Conservation (phyloP, 1,140 invertebrate genomes). For the Bombus confusus region DNA sequence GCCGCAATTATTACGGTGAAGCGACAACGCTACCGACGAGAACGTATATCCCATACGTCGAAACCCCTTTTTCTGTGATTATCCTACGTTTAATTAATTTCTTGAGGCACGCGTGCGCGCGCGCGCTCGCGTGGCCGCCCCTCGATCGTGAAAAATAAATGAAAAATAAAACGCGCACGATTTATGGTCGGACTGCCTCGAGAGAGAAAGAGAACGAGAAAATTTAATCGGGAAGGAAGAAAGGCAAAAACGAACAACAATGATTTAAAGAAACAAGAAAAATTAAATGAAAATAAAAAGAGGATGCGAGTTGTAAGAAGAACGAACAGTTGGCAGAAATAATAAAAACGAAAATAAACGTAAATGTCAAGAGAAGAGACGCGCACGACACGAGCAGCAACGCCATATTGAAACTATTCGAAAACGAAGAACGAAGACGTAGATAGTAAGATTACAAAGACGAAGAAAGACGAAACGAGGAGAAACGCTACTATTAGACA, state of each 20-base stretch:
- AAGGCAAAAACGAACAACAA: constrained; percentile 29
- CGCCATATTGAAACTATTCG: constrained; percentile 80
- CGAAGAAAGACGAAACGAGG: constrained; percentile 51
- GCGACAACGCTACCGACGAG: constrained; percentile 66
- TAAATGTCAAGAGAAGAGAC: constrained; percentile 57
- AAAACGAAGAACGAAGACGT: constrained; percentile 62
- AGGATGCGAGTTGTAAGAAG: constrained; percentile 9
- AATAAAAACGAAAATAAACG: background rate
- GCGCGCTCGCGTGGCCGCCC: constrained; percentile 59
- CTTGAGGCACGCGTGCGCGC: constrained; percentile 65
- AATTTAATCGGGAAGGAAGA: constrained; percentile 23
- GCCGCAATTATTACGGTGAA: constrained; percentile 80
- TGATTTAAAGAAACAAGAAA: constrained; percentile 12
- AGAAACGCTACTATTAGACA: constrained; percentile 75
- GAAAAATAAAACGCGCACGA: constrained; percentile 60
- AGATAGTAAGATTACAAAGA: constrained; percentile 55
- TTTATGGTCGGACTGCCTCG: constrained; percentile 64
- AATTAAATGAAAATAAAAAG: constrained; percentile 25
- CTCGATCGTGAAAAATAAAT: constrained; percentile 62
- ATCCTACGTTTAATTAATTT: constrained; percentile 83
- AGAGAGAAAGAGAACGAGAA: constrained; percentile 63
- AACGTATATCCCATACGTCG: constrained; percentile 69
- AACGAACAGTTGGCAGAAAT: constrained; percentile 20
- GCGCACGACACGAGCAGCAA: constrained; percentile 68
- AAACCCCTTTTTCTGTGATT: constrained; percentile 83